phyloP scores from a whole-genome alignment of 2,888 invertebrate genomes.

The Stenodema calcarata region DNA sequence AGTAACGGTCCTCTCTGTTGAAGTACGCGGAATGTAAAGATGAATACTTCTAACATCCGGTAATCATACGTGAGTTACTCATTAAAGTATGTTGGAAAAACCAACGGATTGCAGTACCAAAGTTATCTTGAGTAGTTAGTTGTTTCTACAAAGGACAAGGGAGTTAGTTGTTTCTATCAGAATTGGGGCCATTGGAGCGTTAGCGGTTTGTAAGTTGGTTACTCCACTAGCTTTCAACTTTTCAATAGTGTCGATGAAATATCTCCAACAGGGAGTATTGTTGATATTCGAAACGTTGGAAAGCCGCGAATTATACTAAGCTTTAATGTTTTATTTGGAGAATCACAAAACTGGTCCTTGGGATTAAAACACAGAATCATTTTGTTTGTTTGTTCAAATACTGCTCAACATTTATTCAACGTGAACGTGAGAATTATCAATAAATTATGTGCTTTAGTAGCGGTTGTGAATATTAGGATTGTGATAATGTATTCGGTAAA shows the following conservation, averaged over 20 bases:
- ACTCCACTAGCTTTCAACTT: neutral
- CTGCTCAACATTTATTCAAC: neutral
- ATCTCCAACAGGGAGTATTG: neutral
- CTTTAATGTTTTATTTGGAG: neutral
- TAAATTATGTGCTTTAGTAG: slow-evolving; percentile 34
- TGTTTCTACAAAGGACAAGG: neutral
- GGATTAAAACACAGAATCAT: neutral
- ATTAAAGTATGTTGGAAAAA: too few relatives aligned
- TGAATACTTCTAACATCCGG: too few relatives aligned
- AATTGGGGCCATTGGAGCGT: neutral
- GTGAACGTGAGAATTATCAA: neutral
- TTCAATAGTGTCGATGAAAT: neutral
- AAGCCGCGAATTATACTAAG: neutral
- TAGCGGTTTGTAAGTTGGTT: neutral
- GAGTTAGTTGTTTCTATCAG: neutral
- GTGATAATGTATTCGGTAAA: slow-evolving; percentile 29
- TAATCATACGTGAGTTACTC: too few relatives aligned
- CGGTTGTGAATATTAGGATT: slow-evolving; percentile 22
- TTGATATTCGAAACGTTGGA: neutral
- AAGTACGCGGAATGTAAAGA: too few relatives aligned
- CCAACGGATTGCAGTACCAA: too few relatives aligned
- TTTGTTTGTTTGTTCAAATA: neutral
- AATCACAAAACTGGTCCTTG: neutral
- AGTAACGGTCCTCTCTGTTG: too few relatives aligned
- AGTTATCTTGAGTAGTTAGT: too few relatives aligned